A percentile compares a stretch with the other conserved stretches of the same genome.
phyloP scores from a whole-genome alignment of 2,113 vertebrate species.

The Papio anubis region DNA sequence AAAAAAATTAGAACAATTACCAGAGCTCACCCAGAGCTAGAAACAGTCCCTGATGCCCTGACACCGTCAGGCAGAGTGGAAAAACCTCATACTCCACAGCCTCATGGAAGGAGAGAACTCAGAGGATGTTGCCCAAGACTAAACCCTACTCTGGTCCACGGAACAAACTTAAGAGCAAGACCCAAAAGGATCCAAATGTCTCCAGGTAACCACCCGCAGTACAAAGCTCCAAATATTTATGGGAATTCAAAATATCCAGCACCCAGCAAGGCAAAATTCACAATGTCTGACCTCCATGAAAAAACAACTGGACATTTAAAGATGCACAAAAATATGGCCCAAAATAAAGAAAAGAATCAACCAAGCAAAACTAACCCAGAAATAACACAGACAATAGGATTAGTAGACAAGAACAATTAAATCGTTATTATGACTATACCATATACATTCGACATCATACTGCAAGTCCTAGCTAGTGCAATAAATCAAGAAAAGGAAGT shows the following conservation, averaged over 20 bases:
- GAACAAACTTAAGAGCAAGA: not conserved
- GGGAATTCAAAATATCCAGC: not conserved
- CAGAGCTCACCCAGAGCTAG: not conserved
- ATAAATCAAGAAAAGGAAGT: not conserved
- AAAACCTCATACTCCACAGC: not conserved
- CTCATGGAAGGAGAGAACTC: not conserved
- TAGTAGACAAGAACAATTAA: not conserved
- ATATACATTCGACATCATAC: rapidly evolving
- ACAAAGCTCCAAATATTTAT: not conserved
- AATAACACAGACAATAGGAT: not conserved
- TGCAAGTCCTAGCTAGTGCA: not conserved
- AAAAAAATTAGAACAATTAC: no score
- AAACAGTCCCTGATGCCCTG: no score
- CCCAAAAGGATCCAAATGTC: not conserved
- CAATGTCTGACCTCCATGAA: not conserved
- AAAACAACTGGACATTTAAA: not conserved
- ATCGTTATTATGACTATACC: not conserved
- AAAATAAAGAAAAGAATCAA: not conserved
- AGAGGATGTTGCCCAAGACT: no score
- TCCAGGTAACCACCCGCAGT: not conserved
- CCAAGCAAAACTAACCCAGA: not conserved
- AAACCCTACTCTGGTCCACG: not conserved
- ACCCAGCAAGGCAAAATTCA: not conserved
- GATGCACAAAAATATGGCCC: not conserved
- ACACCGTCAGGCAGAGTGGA: not conserved